phyloP scores from a whole-genome alignment of 2,797 vertebrate species.

The Halcyon chelicuti region DNA sequence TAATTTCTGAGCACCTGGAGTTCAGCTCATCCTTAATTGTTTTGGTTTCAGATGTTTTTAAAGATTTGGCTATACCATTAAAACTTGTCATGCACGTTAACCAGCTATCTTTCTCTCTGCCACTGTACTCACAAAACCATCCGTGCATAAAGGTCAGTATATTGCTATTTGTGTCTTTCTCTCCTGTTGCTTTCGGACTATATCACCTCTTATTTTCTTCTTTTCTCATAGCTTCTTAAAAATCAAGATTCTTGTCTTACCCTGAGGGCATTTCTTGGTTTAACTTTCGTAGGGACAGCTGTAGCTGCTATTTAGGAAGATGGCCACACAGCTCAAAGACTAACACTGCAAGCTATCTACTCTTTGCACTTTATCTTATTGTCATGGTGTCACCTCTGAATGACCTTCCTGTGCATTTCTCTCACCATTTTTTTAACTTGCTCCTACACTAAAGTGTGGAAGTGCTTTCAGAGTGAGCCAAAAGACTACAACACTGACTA shows the following conservation, averaged over 20 bases:
- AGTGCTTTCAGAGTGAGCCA: not conserved
- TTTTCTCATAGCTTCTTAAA: slow-evolving; percentile 3
- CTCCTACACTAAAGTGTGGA: not conserved
- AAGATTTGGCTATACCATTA: not conserved
- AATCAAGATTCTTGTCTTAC: not conserved
- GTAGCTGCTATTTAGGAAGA: not conserved
- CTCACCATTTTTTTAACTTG: not conserved
- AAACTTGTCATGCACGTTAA: not conserved
- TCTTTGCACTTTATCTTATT: not conserved
- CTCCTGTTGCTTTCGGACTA: not conserved
- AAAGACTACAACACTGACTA: not conserved
- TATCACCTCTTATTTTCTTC: not conserved
- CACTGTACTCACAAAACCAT: not conserved
- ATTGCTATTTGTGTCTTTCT: not conserved
- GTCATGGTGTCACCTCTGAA: not conserved
- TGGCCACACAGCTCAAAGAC: not conserved
- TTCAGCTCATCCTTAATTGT: not conserved
- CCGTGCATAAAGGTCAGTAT: not conserved
- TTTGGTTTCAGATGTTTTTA: not conserved
- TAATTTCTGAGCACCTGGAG: not conserved
- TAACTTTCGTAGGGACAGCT: not conserved
- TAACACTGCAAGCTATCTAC: not conserved
- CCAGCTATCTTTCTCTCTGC: not conserved
- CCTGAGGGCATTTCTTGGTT: not conserved
- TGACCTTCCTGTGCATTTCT: not conserved